Evolutionary conservation across 2,888 invertebrate species (phyloP).

Genomic region (Drosophila sordidapex): DNA sequence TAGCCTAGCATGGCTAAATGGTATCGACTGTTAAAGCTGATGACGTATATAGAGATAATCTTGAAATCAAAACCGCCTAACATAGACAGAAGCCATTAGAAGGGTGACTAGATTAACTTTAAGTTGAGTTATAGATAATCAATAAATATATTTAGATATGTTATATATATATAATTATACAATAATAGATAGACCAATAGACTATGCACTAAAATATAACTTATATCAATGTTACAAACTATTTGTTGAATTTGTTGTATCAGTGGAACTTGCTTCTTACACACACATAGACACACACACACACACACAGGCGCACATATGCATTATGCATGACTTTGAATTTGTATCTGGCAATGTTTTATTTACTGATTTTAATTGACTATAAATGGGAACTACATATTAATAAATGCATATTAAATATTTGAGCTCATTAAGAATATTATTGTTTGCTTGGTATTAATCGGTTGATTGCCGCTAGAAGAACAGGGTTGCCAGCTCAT

Average conservation of each 20-base stretch:
- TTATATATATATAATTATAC: no score
- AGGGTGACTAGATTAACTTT: not conserved
- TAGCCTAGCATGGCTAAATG: not conserved
- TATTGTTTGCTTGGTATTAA: not conserved
- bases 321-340: not conserved
- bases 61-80: not conserved
- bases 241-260: not conserved
- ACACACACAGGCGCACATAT: not conserved
- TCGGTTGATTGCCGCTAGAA: not conserved
- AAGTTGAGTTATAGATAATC: not conserved
- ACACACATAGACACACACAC: not conserved
- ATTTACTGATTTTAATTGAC: constrained; percentile 8
- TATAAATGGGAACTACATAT: not conserved
- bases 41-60: not conserved
- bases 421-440: constrained; percentile 1
- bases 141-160: not conserved
- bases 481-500: not conserved
- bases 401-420: not conserved
- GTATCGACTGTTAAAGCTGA: not conserved
- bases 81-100: not conserved
- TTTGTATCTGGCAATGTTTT: not conserved
- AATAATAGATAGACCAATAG: no score
- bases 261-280: not conserved
- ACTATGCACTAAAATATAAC: no score
- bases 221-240: not conserved